These are phyloP conservation scores for Strix occidentalis DNA, from an alignment of 2,797 vertebrate species.

Conservation along the genomic window DNA sequence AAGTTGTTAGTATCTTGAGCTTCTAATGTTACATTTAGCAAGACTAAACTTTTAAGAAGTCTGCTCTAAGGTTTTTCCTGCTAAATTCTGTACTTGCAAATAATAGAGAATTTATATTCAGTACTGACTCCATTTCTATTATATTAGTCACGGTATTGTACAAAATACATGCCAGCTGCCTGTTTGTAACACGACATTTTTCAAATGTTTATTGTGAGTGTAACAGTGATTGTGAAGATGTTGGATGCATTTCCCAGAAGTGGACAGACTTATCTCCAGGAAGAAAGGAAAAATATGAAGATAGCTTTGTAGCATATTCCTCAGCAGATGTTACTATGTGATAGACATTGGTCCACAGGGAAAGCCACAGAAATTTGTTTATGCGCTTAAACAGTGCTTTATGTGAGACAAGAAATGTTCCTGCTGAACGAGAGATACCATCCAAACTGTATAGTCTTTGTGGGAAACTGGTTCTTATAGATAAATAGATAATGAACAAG, in stretches of 20 bases:
- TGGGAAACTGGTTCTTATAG: neutral
- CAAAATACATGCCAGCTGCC: neutral
- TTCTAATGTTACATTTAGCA: neutral
- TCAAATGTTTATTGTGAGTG: neutral
- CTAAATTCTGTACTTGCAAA: neutral
- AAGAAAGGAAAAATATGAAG: slow-evolving; percentile 1
- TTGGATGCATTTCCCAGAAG: slow-evolving; percentile 27
- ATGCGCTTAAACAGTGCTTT: slow-evolving; percentile 11
- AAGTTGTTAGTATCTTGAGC: neutral
- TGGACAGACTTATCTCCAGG: slow-evolving; percentile 16
- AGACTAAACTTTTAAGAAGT: neutral
- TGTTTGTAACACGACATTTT: neutral
- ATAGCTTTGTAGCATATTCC: neutral
- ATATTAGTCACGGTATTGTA: neutral
- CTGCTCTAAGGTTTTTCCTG: neutral
- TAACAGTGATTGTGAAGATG: neutral
- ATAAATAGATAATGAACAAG: slow-evolving; percentile 23
- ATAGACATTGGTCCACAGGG: slow-evolving; percentile 26
- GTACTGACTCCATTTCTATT: neutral
- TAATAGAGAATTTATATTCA: neutral
- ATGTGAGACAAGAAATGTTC: neutral
- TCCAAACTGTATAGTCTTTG: neutral
- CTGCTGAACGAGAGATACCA: neutral
- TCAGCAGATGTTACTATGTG: slow-evolving; percentile 59
- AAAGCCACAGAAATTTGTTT: slow-evolving; percentile 43